phyloP scores from a whole-genome alignment of 2,113 vertebrate species.

The Talpa occidentalis region DNA sequence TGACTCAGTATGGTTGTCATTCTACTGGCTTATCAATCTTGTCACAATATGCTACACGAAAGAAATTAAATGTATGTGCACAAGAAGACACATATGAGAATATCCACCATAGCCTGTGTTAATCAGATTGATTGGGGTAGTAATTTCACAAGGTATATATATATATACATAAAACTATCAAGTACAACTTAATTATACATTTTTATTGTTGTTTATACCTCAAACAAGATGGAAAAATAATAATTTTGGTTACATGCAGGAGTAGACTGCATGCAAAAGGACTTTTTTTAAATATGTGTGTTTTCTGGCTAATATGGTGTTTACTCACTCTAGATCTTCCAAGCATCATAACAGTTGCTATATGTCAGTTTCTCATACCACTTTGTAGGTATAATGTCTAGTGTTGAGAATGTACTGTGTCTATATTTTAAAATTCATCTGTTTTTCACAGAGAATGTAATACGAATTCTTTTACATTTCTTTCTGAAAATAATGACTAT shows the following conservation, averaged over 20 bases:
- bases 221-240: neutral
- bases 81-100: fast-evolving
- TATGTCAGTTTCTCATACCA: neutral
- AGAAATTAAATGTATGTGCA: neutral
- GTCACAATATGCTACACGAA: neutral
- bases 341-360: neutral
- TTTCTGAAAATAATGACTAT: constrained; percentile 1
- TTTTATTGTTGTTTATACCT: neutral
- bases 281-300: neutral
- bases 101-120: fast-evolving
- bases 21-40: neutral
- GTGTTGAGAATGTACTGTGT: neutral
- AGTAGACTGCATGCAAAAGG: neutral
- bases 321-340: neutral
- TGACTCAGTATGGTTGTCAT: fast-evolving
- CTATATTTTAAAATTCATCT: neutral
- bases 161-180: no score
- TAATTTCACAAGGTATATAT: neutral
- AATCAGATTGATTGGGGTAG: neutral
- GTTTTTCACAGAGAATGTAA: neutral
- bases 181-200: neutral
- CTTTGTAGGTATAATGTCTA: neutral
- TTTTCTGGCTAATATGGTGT: neutral
- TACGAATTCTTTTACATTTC: neutral
- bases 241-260: neutral